Percentiles rank a stretch among this genome's conserved stretches.
Conservation (phyloP, 2,113 vertebrate species). For the Pseudolaguvia tuberculata region DNA sequence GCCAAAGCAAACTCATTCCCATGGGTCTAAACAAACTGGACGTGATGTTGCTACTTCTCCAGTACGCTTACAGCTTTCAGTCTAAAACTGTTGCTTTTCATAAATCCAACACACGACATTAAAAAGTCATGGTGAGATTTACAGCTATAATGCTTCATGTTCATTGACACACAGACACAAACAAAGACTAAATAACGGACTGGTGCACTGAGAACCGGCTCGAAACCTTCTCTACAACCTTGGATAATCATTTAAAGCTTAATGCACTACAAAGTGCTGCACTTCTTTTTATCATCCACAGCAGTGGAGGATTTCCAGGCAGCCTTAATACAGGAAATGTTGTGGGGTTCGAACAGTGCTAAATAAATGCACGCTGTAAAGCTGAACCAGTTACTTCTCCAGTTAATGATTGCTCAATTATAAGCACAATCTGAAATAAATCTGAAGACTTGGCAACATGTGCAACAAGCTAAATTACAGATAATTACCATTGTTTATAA, state of each 20-base stretch:
- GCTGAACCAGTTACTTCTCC: constrained; percentile 49
- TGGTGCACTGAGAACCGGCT: neutral
- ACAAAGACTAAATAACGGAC: neutral
- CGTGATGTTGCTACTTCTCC: constrained; percentile 35
- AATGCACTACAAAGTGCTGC: neutral
- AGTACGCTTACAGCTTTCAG: constrained; percentile 40
- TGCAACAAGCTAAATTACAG: constrained; percentile 22
- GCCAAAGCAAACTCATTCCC: constrained; percentile 55
- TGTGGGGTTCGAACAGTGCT: constrained; percentile 39
- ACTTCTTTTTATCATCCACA: neutral
- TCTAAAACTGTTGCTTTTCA: constrained; percentile 40
- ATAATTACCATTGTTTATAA: constrained; percentile 20
- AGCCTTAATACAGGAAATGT: constrained; percentile 48
- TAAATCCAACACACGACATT: neutral
- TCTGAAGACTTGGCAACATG: constrained; percentile 34
- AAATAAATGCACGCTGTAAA: constrained; percentile 50
- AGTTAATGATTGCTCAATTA: constrained; percentile 37
- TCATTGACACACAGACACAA: neutral
- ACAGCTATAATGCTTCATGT: neutral
- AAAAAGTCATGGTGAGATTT: neutral
- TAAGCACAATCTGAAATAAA: constrained; percentile 28
- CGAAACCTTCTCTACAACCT: constrained; percentile 27
- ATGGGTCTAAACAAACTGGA: constrained; percentile 45
- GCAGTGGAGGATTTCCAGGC: constrained; percentile 26
- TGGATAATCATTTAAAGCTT: constrained; percentile 35